A percentile compares a stretch with the other conserved stretches of the same genome.
Conservation (phyloP, 2,888 invertebrate species). For the Cryptus viduatorius region DNA sequence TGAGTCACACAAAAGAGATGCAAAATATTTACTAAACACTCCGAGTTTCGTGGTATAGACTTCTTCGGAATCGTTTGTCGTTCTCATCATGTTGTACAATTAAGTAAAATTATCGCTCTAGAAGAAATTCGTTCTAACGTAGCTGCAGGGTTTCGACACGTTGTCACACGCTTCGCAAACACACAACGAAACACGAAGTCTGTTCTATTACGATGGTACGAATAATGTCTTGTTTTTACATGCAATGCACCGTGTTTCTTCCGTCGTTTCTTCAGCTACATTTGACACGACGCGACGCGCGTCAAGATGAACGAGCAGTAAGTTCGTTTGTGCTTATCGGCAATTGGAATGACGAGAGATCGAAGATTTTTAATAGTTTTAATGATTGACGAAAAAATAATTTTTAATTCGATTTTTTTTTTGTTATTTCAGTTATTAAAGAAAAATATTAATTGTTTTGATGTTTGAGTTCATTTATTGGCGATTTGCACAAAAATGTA, state of each 20-base stretch:
- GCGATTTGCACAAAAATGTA: too few relatives aligned
- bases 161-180: conserved; percentile 11
- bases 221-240: conserved; percentile 16
- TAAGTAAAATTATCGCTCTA: conserved; percentile 34
- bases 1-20: conserved; percentile 30
- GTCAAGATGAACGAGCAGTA: background rate
- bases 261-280: background rate
- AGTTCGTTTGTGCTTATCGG: background rate
- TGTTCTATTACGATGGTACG: background rate
- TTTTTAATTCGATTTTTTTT: background rate
- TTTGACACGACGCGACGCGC: background rate
- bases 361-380: background rate
- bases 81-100: conserved; percentile 6
- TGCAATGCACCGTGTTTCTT: background rate
- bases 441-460: too few relatives aligned
- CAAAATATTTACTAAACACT: conserved; percentile 24
- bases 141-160: conserved; percentile 14
- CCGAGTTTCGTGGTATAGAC: background rate
- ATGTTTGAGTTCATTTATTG: too few relatives aligned
- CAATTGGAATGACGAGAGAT: background rate
- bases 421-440: too few relatives aligned
- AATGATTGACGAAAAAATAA: background rate
- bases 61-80: conserved; percentile 9
- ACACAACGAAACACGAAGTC: background rate
- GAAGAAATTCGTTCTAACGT: conserved; percentile 38